Base-by-base conservation (phyloP, 1,140 invertebrate genomes). In the Daktulosphaira vitifoliae region DNA sequence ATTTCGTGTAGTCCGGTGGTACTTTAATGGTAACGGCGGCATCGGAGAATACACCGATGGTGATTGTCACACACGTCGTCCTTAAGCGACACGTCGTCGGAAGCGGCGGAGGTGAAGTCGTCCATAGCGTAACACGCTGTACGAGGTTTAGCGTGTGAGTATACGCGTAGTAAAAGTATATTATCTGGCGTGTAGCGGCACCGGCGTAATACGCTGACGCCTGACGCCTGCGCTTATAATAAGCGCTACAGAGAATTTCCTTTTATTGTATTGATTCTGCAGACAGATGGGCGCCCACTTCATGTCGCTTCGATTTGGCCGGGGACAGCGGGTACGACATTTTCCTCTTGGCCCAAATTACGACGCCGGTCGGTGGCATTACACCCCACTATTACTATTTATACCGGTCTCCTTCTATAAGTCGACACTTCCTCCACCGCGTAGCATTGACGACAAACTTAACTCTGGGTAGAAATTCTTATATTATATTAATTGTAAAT, bases 201-300 rank as follows among this genome's bases (percentile, higher is more conserved):
- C 25, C 13, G 25, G 56, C 42, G 56, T 29, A 48, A 13, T 46
- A 33, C 42, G 56, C 25, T 33, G 16, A 16, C 7, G 23, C 16
- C 51, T 6, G 3, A 25, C 56, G 56, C 56, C 1, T 62, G 56
- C 56, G 56, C 56, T 9, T n/a, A 13, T 16, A 15, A 37, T 59
- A 20, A 23, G 23, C 37, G 23, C 38, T 16, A 11, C 23, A 22
- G 54, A 59, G 26, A 48, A 20, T 48, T 33, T 62, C 42, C 39
- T 48, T 62, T 62, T 62, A 48, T 33, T 48, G 46, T 62, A 62
- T 62, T 62, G 56, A 62, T 62, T 62, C 56, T 46, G 56, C 56
- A 46, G 56, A 62, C 56, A 48, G 56, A 62, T 48, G 56, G 56
- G 56, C n/a, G 44, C 44, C 9, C 42, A 13, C 56, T 11, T n/a